Percentiles rank a stretch among this genome's conserved stretches.
Conservation (phyloP, 2,797 vertebrate species). For the Amphiprion clarkii region DNA sequence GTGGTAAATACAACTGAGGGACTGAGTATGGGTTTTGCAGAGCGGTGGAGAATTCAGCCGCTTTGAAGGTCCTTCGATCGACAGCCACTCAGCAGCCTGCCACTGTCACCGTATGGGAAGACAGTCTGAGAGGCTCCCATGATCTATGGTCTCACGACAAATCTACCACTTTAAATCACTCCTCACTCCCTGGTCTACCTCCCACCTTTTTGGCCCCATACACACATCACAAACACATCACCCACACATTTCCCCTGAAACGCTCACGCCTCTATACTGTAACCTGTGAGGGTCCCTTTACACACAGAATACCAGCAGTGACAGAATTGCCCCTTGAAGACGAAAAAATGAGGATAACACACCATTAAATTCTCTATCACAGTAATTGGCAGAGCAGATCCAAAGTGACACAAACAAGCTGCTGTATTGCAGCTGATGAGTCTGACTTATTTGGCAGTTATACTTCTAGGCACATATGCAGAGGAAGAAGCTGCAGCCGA, state of each 20-base stretch:
- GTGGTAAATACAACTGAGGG: constrained; percentile 59
- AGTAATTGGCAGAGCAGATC: constrained; percentile 63
- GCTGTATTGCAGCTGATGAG: constrained; percentile 61
- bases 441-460: constrained; percentile 55
- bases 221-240: constrained; percentile 34
- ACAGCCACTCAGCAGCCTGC: constrained; percentile 66
- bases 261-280: constrained; percentile 30
- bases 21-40: constrained; percentile 64
- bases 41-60: constrained; percentile 59
- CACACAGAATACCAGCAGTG: constrained; percentile 26
- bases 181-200: constrained; percentile 30
- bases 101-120: constrained; percentile 63
- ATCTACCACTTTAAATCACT: constrained; percentile 81
- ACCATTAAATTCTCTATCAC: constrained; percentile 44
- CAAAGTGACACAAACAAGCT: constrained; percentile 64
- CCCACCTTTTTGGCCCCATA: constrained; percentile 37
- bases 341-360: constrained; percentile 33
- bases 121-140: constrained; percentile 65
- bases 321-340: constrained; percentile 22
- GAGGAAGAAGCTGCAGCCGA: constrained; percentile 53
- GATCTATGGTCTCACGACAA: constrained; percentile 78
- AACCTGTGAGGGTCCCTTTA: constrained; percentile 42
- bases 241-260: constrained; percentile 26
- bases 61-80: constrained; percentile 77
- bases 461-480: constrained; percentile 53